Percentiles rank a stretch among this genome's conserved stretches.
Evolutionary conservation across 2,888 invertebrate species (phyloP).

Genomic region (Pasiphila rectangulata): DNA sequence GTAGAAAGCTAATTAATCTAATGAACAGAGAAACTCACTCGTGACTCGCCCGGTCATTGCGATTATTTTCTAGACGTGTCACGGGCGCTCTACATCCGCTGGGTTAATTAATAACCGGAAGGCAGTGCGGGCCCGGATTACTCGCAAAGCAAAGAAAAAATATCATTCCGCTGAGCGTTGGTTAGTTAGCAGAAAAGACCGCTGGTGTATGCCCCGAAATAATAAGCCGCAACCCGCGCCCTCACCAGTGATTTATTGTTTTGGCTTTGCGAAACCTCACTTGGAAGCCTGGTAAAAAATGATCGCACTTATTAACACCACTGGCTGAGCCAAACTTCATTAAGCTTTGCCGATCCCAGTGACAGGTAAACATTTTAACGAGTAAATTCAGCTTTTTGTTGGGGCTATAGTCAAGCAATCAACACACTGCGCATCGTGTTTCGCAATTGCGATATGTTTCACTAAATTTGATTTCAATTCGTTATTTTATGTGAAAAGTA

Average conservation of each 20-base stretch:
- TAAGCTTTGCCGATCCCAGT: slow-evolving; percentile 55
- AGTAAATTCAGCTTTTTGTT: slow-evolving; percentile 41
- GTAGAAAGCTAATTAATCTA: slow-evolving; percentile 19
- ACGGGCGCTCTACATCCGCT: slow-evolving; percentile 49
- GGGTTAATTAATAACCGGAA: slow-evolving; percentile 67
- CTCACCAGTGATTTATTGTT: slow-evolving; percentile 72
- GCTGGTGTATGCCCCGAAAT: slow-evolving; percentile 65
- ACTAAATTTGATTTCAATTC: slow-evolving; percentile 12
- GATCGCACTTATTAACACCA: slow-evolving; percentile 75
- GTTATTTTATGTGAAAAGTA: slow-evolving; percentile 3
- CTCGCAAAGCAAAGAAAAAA: slow-evolving; percentile 55
- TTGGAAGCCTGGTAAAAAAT: slow-evolving; percentile 74
- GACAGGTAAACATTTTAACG: slow-evolving; percentile 44
- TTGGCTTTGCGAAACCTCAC: slow-evolving; percentile 74
- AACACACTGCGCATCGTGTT: slow-evolving; percentile 28
- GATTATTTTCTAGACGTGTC: slow-evolving; percentile 55
- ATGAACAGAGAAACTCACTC: slow-evolving; percentile 31
- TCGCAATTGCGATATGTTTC: slow-evolving; percentile 11
- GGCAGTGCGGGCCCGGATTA: slow-evolving; percentile 32
- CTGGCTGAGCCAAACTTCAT: slow-evolving; percentile 62
- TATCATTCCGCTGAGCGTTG: slow-evolving; percentile 57
- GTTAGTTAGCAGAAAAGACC: slow-evolving; percentile 68
- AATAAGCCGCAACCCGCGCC: slow-evolving; percentile 70
- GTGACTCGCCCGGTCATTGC: slow-evolving; percentile 38
- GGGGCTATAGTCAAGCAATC: slow-evolving; percentile 38